Conservation (phyloP, 2,888 invertebrate genomes). For the Alcis repandata region DNA sequence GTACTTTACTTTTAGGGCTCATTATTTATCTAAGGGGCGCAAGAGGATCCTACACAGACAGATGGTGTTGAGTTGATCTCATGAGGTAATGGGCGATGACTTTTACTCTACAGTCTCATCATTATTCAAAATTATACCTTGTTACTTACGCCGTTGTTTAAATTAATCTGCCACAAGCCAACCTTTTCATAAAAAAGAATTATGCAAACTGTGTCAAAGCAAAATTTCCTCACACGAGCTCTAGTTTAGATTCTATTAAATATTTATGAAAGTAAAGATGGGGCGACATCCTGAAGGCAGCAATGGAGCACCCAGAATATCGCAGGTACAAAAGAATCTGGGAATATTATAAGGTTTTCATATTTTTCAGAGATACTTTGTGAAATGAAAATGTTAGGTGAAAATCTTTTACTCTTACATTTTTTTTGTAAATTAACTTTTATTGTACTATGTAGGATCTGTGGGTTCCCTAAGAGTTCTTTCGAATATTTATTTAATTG, state of each 20-base stretch:
- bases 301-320: background rate
- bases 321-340: background rate
- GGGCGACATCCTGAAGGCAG: background rate
- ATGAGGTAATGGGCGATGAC: no score
- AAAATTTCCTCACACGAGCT: background rate
- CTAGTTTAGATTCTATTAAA: slow-evolving; percentile 7
- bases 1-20: no score
- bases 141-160: no score
- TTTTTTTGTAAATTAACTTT: no score
- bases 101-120: no score
- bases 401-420: background rate
- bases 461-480: no score
- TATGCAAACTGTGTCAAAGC: background rate
- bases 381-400: background rate
- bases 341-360: background rate
- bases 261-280: slow-evolving; percentile 6
- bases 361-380: background rate
- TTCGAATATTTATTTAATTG: background rate
- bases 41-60: no score
- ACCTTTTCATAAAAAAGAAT: background rate
- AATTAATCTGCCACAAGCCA: no score
- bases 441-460: no score
- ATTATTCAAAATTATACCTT: no score
- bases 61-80: no score
- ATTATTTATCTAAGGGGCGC: no score